Base-by-base conservation (phyloP, 2,113 vertebrate species). In the Leptobrachium ailaonicum region DNA sequence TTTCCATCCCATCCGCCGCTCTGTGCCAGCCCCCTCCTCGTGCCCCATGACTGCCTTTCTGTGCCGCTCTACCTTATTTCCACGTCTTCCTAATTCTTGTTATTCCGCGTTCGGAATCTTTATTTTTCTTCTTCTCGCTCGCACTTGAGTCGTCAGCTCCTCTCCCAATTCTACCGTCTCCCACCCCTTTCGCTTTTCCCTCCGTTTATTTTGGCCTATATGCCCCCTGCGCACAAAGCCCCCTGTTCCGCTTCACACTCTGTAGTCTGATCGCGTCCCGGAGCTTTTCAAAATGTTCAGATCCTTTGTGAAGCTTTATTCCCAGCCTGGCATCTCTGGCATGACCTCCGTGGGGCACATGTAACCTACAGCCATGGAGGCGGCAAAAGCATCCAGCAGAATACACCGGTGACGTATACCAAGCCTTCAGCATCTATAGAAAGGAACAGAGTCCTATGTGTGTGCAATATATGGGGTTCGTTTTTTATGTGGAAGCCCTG, bases 191-290 rank as follows among this genome's bases (percentile, higher is more conserved):
- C 6, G 8, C 40, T 47, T 71, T 14, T 41, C 47, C 9, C 45
- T 14, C 43, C 6, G 58, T 7, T 8, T 7, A 53, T 72, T 41
- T 41, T 69, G 53, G 71, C 72, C 72, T 75, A 74, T 56, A 60
- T 74, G 64, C 53, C 72, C 70, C 63, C 64, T 62, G 63, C 14
- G 79, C 53, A 81, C 79, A 81, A 81, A 69, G 79, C 71, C 77
- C 44, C 41, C 66, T 69, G 64, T 68, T 75, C 54, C 66, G 41
- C 5, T 20, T 41, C 5, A 69, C 9, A 63, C 72, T 81, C 79
- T 75, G 72, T 72, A 81, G 79, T 81, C 79, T 13, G 71, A 81
- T 81, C 79, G 79, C 71, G 79, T 81, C 20, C 79, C 44, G 71
- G 60, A 81, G 56, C 79, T 69, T 47, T 66, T 69, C 20, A 81